phyloP scores from a whole-genome alignment of 2,888 invertebrate species.

The Tetragnatha montana region DNA sequence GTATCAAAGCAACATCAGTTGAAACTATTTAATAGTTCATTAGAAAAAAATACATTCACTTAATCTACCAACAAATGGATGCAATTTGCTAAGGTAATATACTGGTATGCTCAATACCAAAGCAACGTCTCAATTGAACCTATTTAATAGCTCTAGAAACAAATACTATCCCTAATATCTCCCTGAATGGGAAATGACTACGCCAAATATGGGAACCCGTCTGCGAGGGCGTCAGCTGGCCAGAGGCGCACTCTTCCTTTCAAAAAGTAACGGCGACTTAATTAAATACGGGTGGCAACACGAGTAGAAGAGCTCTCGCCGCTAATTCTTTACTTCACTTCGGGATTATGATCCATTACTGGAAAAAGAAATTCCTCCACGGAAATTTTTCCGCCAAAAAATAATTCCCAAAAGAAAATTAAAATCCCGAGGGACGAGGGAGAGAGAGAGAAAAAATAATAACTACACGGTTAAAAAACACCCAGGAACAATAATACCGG shows the following conservation, averaged over 20 bases:
- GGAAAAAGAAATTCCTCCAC: slow-evolving; percentile 57
- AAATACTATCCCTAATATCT: no score
- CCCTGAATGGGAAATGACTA: slow-evolving; percentile 14
- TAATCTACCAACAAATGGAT: no score
- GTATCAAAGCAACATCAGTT: no score
- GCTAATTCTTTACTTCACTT: slow-evolving; percentile 68
- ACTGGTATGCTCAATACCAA: no score
- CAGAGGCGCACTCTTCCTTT: slow-evolving; percentile 67
- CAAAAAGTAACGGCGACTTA: slow-evolving; percentile 68
- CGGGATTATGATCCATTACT: slow-evolving; percentile 70
- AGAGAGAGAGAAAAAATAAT: slow-evolving; percentile 26
- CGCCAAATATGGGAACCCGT: slow-evolving; percentile 35
- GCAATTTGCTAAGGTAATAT: no score
- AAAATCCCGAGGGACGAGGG: slow-evolving; percentile 65
- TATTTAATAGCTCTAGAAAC: no score
- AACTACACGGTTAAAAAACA: slow-evolving; percentile 21
- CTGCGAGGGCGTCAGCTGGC: slow-evolving; percentile 66
- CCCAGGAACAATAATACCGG: slow-evolving; percentile 45
- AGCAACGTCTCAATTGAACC: no score
- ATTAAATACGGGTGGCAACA: slow-evolving; percentile 70
- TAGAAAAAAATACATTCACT: no score
- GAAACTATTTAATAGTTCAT: no score
- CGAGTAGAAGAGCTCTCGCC: slow-evolving; percentile 53
- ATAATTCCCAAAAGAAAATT: slow-evolving; percentile 55
- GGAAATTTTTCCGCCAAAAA: slow-evolving; percentile 55